phyloP scores from a whole-genome alignment of 2,113 vertebrate genomes.

The Pygoscelis adeliae region DNA sequence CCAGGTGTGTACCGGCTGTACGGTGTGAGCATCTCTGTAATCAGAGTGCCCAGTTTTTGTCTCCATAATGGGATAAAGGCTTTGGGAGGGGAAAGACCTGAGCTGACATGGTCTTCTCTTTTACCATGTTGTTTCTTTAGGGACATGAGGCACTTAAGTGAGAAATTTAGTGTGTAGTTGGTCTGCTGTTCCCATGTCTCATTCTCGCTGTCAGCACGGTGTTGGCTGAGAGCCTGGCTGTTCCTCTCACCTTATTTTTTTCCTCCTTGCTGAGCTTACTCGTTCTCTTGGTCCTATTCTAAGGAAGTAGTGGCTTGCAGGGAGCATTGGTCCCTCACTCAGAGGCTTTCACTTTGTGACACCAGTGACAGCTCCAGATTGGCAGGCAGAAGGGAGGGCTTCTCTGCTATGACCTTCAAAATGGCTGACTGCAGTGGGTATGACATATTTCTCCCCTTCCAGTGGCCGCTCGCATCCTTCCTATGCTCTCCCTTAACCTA shows the following conservation, averaged over 20 bases:
- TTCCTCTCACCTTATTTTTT: neutral
- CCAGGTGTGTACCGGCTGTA: neutral
- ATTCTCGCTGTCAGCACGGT: neutral
- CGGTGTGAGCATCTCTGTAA: neutral
- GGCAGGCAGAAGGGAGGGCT: neutral
- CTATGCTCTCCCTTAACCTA: neutral
- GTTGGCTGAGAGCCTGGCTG: neutral
- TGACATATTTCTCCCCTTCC: neutral
- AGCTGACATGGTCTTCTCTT: neutral
- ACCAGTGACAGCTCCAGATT: neutral
- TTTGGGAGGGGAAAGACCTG: neutral
- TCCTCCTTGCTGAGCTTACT: neutral
- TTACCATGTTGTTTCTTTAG: neutral
- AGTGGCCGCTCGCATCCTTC: neutral
- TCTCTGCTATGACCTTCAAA: slow-evolving; percentile 14
- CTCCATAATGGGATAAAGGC: neutral
- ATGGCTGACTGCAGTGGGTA: neutral
- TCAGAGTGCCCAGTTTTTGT: neutral
- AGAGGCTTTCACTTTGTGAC: neutral
- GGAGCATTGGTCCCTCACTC: neutral
- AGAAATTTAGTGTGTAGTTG: neutral
- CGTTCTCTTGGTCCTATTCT: neutral
- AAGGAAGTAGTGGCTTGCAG: neutral
- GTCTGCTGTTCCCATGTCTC: neutral
- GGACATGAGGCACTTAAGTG: neutral